phyloP scores from a whole-genome alignment of 2,797 vertebrate genomes.

The Triplophysa bombifrons region DNA sequence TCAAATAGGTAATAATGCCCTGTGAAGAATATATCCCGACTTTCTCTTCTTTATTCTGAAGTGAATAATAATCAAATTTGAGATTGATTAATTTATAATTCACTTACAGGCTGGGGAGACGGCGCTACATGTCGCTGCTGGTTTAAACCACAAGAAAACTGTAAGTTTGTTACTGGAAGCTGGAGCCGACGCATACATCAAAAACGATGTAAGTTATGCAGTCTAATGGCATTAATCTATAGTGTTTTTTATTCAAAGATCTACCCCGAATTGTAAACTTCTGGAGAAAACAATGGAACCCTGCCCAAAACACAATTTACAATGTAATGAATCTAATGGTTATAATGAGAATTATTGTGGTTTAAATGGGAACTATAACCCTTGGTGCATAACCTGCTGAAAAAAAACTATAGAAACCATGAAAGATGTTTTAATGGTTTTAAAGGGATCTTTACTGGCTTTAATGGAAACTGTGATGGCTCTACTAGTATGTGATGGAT shows the following conservation, averaged over 20 bases:
- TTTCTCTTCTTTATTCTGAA: not conserved
- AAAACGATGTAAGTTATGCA: slow-evolving; percentile 81
- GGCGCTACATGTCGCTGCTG: slow-evolving; percentile 87
- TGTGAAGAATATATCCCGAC: not conserved
- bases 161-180: slow-evolving; percentile 85
- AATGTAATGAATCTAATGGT: no score
- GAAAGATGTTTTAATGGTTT: no score
- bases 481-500: no score
- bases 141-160: slow-evolving; percentile 89
- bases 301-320: no score
- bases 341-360: no score
- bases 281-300: no score
- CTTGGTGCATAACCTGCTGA: no score
- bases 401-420: no score
- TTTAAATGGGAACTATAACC: no score
- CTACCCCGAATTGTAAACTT: not conserved
- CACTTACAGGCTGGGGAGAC: slow-evolving; percentile 83
- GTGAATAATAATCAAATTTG: not conserved
- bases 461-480: no score
- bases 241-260: not conserved
- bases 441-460: no score
- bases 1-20: no score
- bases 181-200: slow-evolving; percentile 78
- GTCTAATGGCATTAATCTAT: not conserved
- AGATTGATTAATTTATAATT: not conserved